phyloP scores from a whole-genome alignment of 2,113 vertebrate genomes.

The Sinocyclocheilus anshuiensis region DNA sequence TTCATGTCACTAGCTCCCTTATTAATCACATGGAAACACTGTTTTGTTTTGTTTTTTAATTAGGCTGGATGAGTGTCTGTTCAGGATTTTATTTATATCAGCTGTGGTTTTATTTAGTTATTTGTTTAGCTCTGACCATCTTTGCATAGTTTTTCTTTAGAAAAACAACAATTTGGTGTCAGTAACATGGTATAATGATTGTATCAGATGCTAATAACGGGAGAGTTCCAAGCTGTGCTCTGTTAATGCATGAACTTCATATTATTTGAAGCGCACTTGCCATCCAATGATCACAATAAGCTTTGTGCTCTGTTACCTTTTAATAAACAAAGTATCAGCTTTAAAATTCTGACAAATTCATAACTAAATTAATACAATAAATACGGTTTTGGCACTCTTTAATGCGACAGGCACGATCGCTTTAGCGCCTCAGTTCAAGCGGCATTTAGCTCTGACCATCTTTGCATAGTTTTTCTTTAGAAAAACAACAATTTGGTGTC shows the following conservation, averaged over 20 bases:
- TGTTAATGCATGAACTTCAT: too few species aligned
- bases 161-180: neutral
- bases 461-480: neutral
- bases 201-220: neutral
- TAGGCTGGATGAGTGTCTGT: neutral
- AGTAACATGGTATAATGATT: neutral
- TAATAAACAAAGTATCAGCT: too few species aligned
- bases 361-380: too few species aligned
- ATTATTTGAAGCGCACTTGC: too few species aligned
- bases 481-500: neutral
- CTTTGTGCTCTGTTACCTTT: too few species aligned
- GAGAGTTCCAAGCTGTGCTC: too few species aligned
- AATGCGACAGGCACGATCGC: too few species aligned
- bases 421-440: too few species aligned
- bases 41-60: neutral
- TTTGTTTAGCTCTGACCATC: neutral
- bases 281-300: too few species aligned
- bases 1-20: conserved; percentile 16
- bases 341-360: too few species aligned
- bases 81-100: neutral
- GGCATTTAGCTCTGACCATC: neutral
- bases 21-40: neutral
- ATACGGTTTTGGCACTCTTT: too few species aligned
- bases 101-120: neutral
- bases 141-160: neutral